Conservation (phyloP, 1,140 invertebrate species). For the Papilio dardanus region DNA sequence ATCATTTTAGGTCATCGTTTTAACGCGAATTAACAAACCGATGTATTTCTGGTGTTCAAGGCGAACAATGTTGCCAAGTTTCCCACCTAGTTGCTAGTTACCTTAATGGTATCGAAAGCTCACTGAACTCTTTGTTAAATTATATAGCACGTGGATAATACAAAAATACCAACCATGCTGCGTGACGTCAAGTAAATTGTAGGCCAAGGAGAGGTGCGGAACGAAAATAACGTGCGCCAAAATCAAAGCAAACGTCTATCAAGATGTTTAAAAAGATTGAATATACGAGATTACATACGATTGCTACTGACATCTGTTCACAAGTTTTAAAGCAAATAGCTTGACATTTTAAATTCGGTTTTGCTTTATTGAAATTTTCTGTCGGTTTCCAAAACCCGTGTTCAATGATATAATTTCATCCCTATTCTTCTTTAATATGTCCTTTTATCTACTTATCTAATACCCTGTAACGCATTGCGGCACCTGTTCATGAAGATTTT, state of each 20-base stretch:
- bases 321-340: background rate
- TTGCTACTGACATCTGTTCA: background rate
- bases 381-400: background rate
- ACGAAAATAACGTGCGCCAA: constrained; percentile 49
- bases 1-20: constrained; percentile 44
- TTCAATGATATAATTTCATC: too few species aligned
- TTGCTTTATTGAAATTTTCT: background rate
- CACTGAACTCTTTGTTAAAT: constrained; percentile 44
- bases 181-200: constrained; percentile 49
- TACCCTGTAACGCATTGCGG: constrained; percentile 2
- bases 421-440: too few species aligned
- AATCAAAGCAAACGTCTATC: constrained; percentile 16
- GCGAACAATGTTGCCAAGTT: constrained; percentile 50
- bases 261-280: constrained; percentile 5
- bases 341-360: background rate
- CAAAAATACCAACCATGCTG: constrained; percentile 30
- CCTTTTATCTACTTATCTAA: too few species aligned
- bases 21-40: constrained; percentile 32
- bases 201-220: constrained; percentile 57
- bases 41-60: constrained; percentile 49
- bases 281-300: background rate
- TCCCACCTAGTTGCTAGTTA: constrained; percentile 46
- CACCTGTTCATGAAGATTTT: background rate
- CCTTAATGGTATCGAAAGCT: constrained; percentile 25
- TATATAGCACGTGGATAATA: constrained; percentile 42